phyloP scores from a whole-genome alignment of 2,113 vertebrate genomes.

The Pteronura brasiliensis region DNA sequence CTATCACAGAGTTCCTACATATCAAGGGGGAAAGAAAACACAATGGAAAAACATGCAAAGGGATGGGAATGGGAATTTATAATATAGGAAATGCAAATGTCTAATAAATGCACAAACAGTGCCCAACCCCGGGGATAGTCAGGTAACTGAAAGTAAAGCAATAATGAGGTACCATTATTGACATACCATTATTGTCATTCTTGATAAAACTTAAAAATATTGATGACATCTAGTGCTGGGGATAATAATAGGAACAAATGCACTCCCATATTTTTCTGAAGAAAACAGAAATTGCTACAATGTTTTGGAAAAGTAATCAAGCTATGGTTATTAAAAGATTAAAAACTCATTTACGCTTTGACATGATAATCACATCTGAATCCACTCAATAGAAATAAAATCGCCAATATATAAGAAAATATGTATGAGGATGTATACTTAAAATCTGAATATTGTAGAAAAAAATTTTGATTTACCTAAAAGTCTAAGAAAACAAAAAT shows the following conservation, averaged over 20 bases:
- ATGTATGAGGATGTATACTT: not conserved
- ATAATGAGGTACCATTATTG: not conserved
- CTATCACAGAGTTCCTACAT: not conserved
- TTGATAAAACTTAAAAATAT: not conserved
- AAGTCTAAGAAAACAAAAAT: slow-evolving; percentile 16
- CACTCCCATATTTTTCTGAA: not conserved
- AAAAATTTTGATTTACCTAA: not conserved
- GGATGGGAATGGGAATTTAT: not conserved
- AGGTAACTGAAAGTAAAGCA: not conserved
- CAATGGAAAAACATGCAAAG: not conserved
- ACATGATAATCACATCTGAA: not conserved
- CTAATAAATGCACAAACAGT: not conserved
- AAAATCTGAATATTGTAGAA: not conserved
- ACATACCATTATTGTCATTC: not conserved
- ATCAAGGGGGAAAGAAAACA: not conserved
- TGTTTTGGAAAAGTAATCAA: not conserved
- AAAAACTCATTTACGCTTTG: slow-evolving; percentile 16
- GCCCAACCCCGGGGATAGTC: not conserved
- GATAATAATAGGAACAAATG: not conserved
- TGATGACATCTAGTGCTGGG: not conserved
- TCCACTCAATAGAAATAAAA: slow-evolving; percentile 19
- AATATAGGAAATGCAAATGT: not conserved
- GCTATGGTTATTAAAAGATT: not conserved
- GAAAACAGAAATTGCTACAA: not conserved
- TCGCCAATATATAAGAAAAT: not conserved